Base-by-base conservation (phyloP, 92 coral and sea anemone species). In the Parazoanthus swiftii region DNA sequence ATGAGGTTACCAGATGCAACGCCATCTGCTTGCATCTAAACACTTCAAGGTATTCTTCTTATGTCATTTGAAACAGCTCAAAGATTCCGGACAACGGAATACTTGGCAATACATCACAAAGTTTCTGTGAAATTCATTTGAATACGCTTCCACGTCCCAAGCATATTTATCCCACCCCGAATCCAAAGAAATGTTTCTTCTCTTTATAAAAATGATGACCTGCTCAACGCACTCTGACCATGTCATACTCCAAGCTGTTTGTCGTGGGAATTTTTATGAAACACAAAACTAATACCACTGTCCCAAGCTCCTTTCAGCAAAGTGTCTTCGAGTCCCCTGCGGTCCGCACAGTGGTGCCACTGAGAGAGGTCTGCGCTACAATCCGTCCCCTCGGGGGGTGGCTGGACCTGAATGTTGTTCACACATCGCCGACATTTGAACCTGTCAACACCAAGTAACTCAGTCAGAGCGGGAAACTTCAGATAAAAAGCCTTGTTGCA, bases 341-440 rank as follows among this genome's bases (percentile, higher is more conserved):
- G 95, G 85, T 94, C 95, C 25, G 98, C 94, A 76, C 92, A 96
- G 91, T 96, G 99, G 75, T 96, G 63, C 99, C 99, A 96, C 71
- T 92, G 96, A 3, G 99, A 93, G 2, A 96, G 94, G 77, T 93
- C 88, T 4, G 97, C 94, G 86, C 92, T 94, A 74, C 99, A 96
- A 71, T 91, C 93, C 0, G 96, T 82, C 76, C 91, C 93, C 65
- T 95, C 94, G 16, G 94, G 90, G 78, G 98, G 98, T 80, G 94
- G 94, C 86, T 91, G 94, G 18, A 94, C 99, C 92, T 96, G 99
- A 85, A 95, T 95, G 76, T 93, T 95, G 89, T 96, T 96, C 51
- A 96, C 95, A 89, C 99, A 96, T 82, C 98, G 93, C 37, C 96
- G 94, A 43, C 98, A 95, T 81, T 93, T 96, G 88, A 95, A 94